These are phyloP conservation scores for Serilophus lunatus DNA, from an alignment of 2,113 vertebrate species.

Conservation along the genomic window DNA sequence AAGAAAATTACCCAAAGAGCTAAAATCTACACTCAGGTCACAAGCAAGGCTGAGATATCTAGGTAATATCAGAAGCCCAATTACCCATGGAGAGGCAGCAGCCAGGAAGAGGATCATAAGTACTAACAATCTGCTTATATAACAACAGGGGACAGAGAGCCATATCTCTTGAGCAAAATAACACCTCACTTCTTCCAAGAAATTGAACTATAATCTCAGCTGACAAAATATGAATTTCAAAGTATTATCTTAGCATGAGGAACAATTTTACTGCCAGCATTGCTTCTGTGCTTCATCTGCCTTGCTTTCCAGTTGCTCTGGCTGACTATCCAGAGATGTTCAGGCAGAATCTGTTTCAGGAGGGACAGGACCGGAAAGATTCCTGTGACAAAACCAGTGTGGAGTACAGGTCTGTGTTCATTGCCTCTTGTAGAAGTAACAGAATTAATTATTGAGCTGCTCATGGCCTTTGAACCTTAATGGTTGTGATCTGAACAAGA, in stretches of 20 bases:
- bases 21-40: not conserved
- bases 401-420: not conserved
- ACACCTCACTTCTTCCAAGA: not conserved
- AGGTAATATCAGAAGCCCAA: not conserved
- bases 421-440: not conserved
- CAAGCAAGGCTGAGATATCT: not conserved
- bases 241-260: not conserved
- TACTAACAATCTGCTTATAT: not conserved
- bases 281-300: not conserved
- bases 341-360: not conserved
- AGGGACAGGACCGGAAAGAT: not conserved
- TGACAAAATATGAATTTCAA: not conserved
- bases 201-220: constrained; percentile 2
- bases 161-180: not conserved
- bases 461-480: constrained; percentile 47
- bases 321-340: not conserved
- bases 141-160: not conserved
- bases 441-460: constrained; percentile 41
- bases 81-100: not conserved
- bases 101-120: not conserved
- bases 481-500: constrained; percentile 40
- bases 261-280: not conserved
- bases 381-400: not conserved
- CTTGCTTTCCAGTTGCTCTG: fast-evolving
- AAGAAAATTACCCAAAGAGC: not conserved